These are phyloP conservation scores for Coelinius sp. DNA, from an alignment of 2,888 invertebrate genomes.

Conservation along the genomic window DNA sequence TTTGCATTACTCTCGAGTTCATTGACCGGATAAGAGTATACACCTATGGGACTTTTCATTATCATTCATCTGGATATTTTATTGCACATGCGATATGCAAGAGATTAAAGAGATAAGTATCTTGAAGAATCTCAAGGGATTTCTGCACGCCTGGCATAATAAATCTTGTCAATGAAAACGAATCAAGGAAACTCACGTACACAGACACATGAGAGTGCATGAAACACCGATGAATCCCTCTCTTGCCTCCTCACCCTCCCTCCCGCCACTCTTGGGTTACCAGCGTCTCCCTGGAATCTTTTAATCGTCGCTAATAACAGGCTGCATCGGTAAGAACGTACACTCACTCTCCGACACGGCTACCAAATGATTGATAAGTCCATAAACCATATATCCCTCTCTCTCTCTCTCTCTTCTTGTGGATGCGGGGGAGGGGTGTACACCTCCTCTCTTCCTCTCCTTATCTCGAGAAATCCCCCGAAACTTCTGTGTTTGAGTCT, in stretches of 20 bases:
- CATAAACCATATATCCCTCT: slow-evolving; percentile 63
- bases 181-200: slow-evolving; percentile 59
- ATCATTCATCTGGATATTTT: slow-evolving; percentile 27
- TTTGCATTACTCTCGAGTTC: not conserved
- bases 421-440: not conserved
- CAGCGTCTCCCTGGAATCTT: slow-evolving; percentile 61
- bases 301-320: slow-evolving; percentile 70
- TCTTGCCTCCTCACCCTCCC: slow-evolving; percentile 8
- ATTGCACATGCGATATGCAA: slow-evolving; percentile 18
- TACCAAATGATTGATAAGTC: slow-evolving; percentile 71
- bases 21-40: not conserved
- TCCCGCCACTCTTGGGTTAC: not conserved
- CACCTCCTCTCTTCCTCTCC: not conserved
- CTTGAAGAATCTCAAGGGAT: slow-evolving; percentile 28
- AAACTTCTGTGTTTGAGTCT: slow-evolving; percentile 9
- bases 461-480: not conserved
- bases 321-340: slow-evolving; percentile 56
- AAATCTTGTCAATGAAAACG: slow-evolving; percentile 65
- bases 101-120: slow-evolving; percentile 32
- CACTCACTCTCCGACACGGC: slow-evolving; percentile 54
- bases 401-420: slow-evolving; percentile 29
- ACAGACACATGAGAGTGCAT: not conserved
- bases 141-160: slow-evolving; percentile 43
- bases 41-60: slow-evolving; percentile 23
- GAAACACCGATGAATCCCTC: not conserved